phyloP scores from a whole-genome alignment of 2,797 vertebrate genomes.

The Pitangus sulphuratus region DNA sequence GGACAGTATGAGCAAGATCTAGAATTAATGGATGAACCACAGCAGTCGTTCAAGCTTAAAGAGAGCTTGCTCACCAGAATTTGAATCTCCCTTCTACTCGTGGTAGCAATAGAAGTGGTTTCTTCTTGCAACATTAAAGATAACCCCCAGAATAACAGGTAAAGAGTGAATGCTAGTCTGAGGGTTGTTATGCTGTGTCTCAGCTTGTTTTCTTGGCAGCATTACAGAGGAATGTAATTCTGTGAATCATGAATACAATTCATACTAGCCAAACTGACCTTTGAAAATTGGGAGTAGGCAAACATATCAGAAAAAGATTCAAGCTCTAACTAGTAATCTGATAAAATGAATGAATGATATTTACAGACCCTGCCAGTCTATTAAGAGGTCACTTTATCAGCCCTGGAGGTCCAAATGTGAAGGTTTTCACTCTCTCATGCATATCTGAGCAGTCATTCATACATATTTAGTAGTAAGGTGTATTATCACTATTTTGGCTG shows the following conservation, averaged over 20 bases:
- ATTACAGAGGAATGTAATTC: not conserved
- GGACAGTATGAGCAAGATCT: slow-evolving; percentile 38
- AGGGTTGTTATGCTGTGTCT: not conserved
- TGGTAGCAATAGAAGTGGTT: not conserved
- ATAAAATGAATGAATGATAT: slow-evolving; percentile 44
- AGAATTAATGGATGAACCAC: slow-evolving; percentile 28
- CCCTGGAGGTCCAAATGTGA: not conserved
- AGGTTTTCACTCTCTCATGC: not conserved
- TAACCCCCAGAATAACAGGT: not conserved
- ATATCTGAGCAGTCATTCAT: not conserved
- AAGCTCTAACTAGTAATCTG: slow-evolving; percentile 28
- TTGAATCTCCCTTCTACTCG: not conserved
- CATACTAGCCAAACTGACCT: slow-evolving; percentile 47
- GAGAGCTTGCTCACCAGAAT: slow-evolving; percentile 8
- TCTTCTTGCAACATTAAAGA: not conserved
- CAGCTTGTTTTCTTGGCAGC: slow-evolving; percentile 17
- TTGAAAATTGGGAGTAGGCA: slow-evolving; percentile 44
- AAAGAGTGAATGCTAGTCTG: not conserved
- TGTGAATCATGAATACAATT: slow-evolving; percentile 1
- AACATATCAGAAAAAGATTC: slow-evolving; percentile 35
- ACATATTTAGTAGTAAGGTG: not conserved
- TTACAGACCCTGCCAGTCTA: not conserved
- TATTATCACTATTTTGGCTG: not conserved
- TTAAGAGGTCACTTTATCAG: slow-evolving; percentile 17
- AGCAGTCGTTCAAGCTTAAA: not conserved